These are phyloP conservation scores for Pangasianodon gigas DNA, from an alignment of 2,113 vertebrate species.

Conservation along the genomic window DNA sequence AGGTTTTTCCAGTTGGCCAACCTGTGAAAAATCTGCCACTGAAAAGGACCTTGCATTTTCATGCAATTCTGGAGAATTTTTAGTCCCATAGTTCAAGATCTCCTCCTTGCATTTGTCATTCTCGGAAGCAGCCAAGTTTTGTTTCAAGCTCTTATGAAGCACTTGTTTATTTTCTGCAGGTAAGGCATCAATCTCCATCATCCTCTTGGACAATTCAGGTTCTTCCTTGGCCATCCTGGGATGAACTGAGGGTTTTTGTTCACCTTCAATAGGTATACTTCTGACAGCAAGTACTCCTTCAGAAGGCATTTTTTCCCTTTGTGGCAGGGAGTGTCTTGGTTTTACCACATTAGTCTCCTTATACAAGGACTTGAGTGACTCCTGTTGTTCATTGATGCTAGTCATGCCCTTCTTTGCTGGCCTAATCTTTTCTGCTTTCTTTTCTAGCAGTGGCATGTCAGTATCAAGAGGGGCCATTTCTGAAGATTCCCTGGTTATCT, in stretches of 20 bases:
- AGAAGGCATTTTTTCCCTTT: conserved; percentile 11
- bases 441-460: not conserved
- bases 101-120: conserved; percentile 9
- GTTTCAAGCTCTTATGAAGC: conserved; percentile 19
- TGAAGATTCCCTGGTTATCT: not conserved
- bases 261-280: not conserved
- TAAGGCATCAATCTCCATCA: conserved; percentile 11
- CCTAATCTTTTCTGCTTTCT: not conserved
- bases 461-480: not conserved
- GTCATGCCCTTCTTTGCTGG: not conserved
- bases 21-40: not conserved
- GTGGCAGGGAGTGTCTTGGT: not conserved
- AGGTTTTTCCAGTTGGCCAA: not conserved
- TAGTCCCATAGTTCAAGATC: not conserved
- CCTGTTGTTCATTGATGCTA: not conserved
- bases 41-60: not conserved
- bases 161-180: conserved; percentile 8
- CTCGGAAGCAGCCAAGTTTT: not conserved
- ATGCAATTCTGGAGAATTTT: not conserved
- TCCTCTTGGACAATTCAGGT: conserved; percentile 32
- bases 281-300: not conserved
- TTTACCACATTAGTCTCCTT: conserved; percentile 4
- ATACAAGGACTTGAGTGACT: not conserved
- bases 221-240: not conserved
- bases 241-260: not conserved